Conservation (phyloP, 1,140 invertebrate genomes). For the Drosophila ironensis region DNA sequence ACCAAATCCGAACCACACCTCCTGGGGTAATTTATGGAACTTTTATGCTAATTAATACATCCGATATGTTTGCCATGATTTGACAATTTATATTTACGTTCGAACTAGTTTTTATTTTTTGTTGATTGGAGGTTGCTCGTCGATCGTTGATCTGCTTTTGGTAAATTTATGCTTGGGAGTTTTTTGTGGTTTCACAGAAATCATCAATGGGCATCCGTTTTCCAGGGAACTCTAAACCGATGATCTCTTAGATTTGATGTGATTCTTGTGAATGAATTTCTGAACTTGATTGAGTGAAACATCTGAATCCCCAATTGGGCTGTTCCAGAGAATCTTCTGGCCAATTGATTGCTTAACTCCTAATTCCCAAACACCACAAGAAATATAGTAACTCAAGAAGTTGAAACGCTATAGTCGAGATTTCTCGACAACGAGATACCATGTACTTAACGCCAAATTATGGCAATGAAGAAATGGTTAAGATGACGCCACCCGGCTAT, state of each 20-base stretch:
- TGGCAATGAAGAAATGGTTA: no score
- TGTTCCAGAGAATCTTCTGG: not conserved
- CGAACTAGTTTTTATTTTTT: constrained; percentile 52
- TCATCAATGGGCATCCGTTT: constrained; percentile 30
- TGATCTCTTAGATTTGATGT: not conserved
- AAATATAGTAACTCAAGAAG: no score
- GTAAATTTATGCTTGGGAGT: constrained; percentile 18
- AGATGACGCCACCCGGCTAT: no score
- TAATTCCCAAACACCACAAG: no score
- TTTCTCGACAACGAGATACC: no score
- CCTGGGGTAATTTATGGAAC: constrained; percentile 17
- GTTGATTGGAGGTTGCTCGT: not conserved
- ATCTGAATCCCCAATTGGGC: not conserved
- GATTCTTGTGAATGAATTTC: constrained; percentile 9
- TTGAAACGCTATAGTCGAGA: no score
- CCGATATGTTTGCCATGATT: constrained; percentile 33
- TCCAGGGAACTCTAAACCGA: constrained; percentile 8
- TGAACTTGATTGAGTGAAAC: not conserved
- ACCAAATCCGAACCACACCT: constrained; percentile 14
- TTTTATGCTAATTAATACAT: constrained; percentile 56
- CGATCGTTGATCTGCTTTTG: constrained; percentile 17
- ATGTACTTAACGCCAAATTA: no score
- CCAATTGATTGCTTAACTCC: not conserved
- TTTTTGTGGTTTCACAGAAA: constrained; percentile 22
- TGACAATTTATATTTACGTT: constrained; percentile 43